Evolutionary conservation across 2,113 vertebrate species (phyloP), one percentile per base, ranked within the genome.

Genomic region (Ceyx margarethae): DNA sequence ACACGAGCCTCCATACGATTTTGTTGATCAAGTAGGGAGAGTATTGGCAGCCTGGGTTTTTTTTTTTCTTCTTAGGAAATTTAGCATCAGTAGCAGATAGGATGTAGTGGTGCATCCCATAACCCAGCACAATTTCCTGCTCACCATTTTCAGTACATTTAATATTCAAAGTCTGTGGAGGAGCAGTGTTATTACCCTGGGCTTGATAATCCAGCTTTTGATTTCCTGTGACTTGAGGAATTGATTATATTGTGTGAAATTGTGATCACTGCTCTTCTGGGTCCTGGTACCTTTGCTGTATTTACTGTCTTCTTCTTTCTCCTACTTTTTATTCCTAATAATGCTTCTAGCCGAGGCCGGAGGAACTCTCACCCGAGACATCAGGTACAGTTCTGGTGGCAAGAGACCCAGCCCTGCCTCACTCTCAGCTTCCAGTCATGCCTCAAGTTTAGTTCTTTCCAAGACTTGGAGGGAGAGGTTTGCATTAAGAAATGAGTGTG

Each of bases 361-460:
- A 98, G 99, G 97, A 99, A 99, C 97, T 99, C 99, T 92, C 99
- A 99, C 97, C 97, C 98, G 9, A 98, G 99, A 97, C 98, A 99
- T 96, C 99, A 99, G 99, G 99, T 99, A 99, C 93, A 73, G 96
- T 98, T 95, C 95, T 95, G 46, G 68, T 94, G 95, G 88, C 94
- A 92, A 61, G 58, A 50, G 72, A 97, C 89, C 88, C 64, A 75
- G 83, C 71, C 95, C 85, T 81, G 53, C 87, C 91, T 87, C 3
- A 0, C 81, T 78, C 57, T 87, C 26, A 60, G 93, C 77, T 94
- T 96, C 67, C 76, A 29, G 61, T 95, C 95, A 85, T 58, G 51
- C 92, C 96, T 96, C 94, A 87, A 37, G 92, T 82, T 64, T 45
- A 88, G 58, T 42, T 87, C 62, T 91, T 80, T 80, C 76, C 90